These are phyloP conservation scores for Haliclystus octoradiatus DNA, from an alignment of 30 jellyfish, hydroid and myxozoan species.

Conservation along the genomic window DNA sequence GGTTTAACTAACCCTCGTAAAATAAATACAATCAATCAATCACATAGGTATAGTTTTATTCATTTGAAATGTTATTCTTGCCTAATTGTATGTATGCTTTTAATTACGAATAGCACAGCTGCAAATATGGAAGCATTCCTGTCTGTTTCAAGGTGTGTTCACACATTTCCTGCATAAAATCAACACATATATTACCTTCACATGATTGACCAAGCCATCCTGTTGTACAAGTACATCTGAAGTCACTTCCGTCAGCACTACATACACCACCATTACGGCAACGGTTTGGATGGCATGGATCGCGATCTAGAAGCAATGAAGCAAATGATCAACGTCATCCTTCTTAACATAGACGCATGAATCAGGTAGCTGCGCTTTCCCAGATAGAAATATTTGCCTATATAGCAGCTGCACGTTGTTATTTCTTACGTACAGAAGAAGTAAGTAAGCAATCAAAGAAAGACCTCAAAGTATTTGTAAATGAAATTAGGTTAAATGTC, in stretches of 20 bases:
- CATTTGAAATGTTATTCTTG: neutral
- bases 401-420: neutral
- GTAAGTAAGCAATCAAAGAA: neutral
- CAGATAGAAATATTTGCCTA: neutral
- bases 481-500: too few species aligned
- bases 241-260: conserved; percentile 76
- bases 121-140: neutral
- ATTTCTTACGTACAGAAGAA: neutral
- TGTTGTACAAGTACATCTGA: conserved; percentile 53
- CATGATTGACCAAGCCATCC: conserved; percentile 81
- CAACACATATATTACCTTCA: conserved; percentile 73
- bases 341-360: too few species aligned
- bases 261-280: conserved; percentile 83
- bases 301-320: conserved; percentile 41
- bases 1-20: too few species aligned
- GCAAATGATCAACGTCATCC: too few species aligned
- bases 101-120: too few species aligned
- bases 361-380: neutral
- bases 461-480: too few species aligned
- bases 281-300: conserved; percentile 93
- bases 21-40: neutral
- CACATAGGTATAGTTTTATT: neutral
- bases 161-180: too few species aligned
- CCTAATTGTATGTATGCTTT: too few species aligned
- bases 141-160: neutral